phyloP scores from a whole-genome alignment of 2,113 vertebrate species.

The Archocentrus centrarchus region DNA sequence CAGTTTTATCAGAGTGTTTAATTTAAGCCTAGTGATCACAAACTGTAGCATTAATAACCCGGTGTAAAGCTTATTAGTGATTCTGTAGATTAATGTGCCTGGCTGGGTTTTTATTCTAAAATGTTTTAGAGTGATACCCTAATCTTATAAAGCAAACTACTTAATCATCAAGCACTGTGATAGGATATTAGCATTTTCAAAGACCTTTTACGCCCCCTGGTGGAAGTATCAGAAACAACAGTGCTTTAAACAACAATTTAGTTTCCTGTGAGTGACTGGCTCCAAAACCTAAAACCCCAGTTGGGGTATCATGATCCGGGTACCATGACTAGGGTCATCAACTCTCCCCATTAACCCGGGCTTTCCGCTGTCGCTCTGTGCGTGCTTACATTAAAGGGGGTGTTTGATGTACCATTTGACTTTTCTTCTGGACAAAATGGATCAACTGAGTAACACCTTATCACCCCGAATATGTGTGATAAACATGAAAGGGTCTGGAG shows the following conservation, averaged over 20 bases:
- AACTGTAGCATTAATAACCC: neutral
- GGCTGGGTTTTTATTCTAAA: neutral
- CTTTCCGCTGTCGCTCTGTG: neutral
- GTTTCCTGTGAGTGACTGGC: neutral
- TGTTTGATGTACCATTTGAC: neutral
- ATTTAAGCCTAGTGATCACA: neutral
- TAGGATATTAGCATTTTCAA: neutral
- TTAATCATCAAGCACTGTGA: neutral
- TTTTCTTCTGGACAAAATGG: neutral
- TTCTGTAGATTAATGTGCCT: neutral
- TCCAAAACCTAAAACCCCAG: accelerated
- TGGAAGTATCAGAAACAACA: neutral
- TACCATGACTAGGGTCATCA: neutral
- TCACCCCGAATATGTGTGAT: too few relatives aligned
- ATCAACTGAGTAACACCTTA: too few relatives aligned
- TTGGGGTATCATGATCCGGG: neutral
- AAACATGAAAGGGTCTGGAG: too few relatives aligned
- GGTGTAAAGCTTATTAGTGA: neutral
- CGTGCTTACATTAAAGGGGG: neutral
- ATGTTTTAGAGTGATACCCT: neutral
- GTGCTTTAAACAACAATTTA: neutral
- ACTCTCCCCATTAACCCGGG: neutral
- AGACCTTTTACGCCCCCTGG: neutral
- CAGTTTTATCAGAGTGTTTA: neutral
- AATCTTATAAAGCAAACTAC: neutral